phyloP scores from a whole-genome alignment of 2,113 vertebrate species.

The Mirounga angustirostris region DNA sequence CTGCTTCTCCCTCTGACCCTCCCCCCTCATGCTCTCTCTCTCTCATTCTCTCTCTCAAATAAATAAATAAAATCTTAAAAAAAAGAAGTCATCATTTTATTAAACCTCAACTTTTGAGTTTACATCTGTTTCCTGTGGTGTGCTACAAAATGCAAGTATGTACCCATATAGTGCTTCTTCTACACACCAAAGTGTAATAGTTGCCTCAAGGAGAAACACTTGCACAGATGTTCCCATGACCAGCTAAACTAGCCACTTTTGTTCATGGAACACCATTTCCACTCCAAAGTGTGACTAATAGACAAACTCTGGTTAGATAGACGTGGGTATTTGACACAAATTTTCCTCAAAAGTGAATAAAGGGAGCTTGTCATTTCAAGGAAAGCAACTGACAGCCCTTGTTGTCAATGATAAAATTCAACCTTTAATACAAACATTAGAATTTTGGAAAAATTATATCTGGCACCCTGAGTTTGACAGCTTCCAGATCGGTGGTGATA shows the following conservation, averaged over 20 bases:
- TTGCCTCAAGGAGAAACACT: background rate
- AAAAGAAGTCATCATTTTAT: background rate
- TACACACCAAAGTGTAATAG: background rate
- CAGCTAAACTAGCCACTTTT: background rate
- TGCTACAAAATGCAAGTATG: background rate
- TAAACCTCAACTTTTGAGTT: background rate
- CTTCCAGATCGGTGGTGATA: background rate
- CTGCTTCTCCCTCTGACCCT: too few species aligned
- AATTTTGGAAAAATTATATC: background rate
- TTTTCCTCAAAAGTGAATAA: constrained; percentile 24
- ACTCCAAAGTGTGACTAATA: constrained; percentile 2
- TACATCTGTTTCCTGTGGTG: background rate
- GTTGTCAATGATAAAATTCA: background rate
- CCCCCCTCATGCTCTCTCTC: too few species aligned
- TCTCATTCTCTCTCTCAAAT: too few species aligned
- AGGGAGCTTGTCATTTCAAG: background rate
- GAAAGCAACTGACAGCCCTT: background rate
- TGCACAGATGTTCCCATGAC: background rate
- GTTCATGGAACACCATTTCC: background rate
- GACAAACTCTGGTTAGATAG: background rate
- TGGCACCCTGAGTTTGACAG: background rate
- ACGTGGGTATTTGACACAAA: background rate
- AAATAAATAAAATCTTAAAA: too few species aligned
- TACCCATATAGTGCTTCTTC: background rate
- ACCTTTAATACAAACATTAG: background rate